phyloP scores from a whole-genome alignment of 2,888 invertebrate species.

The Megaustenia siamemsis region DNA sequence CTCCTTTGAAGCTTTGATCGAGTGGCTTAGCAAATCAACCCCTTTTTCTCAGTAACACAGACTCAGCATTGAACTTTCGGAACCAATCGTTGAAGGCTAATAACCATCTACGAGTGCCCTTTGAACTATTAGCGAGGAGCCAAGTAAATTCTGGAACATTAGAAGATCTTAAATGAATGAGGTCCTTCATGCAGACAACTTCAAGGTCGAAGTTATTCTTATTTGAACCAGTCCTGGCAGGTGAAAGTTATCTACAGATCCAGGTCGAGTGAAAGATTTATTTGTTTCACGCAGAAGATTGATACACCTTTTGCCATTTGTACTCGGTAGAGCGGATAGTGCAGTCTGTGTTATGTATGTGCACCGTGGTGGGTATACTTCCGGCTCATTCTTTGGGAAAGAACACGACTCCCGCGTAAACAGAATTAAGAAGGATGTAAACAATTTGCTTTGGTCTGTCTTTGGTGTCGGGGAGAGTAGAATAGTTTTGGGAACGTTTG shows the following conservation, averaged over 20 bases:
- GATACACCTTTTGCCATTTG: background rate
- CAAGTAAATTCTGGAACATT: no score
- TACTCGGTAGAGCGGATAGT: background rate
- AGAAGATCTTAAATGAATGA: no score
- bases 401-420: conserved; percentile 36
- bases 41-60: no score
- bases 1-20: no score
- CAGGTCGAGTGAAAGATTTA: conserved; percentile 16
- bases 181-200: no score
- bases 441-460: conserved; percentile 40
- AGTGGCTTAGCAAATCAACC: no score
- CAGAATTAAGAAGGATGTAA: conserved; percentile 47
- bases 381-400: conserved; percentile 17
- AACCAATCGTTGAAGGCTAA: no score
- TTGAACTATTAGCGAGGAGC: no score
- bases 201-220: no score
- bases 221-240: background rate
- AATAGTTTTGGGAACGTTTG: background rate
- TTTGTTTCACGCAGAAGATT: background rate
- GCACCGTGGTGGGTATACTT: conserved; percentile 21
- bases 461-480: conserved; percentile 7
- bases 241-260: background rate
- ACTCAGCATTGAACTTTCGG: no score
- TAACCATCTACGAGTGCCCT: no score
- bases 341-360: background rate